These are phyloP conservation scores for Amiota communis DNA, from an alignment of 2,888 invertebrate genomes.

Conservation along the genomic window DNA sequence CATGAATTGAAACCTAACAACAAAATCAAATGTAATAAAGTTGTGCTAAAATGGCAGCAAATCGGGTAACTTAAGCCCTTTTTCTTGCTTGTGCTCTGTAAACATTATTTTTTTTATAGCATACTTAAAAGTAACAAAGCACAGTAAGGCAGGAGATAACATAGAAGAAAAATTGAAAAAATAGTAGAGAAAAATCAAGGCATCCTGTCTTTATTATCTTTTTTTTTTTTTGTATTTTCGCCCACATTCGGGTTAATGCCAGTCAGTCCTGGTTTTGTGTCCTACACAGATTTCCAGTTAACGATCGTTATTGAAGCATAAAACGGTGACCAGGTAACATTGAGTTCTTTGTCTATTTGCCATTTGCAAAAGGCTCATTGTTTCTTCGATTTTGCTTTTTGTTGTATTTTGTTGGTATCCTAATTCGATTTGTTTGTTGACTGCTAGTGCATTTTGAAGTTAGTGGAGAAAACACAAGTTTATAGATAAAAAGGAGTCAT, in stretches of 20 bases:
- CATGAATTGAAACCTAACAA: neutral
- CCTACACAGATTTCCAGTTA: neutral
- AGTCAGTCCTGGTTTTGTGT: no score
- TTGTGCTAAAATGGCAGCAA: constrained; percentile 49
- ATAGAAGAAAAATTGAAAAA: neutral
- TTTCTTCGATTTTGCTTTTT: no score
- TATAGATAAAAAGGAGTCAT: neutral
- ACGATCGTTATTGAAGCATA: neutral
- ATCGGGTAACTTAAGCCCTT: constrained; percentile 61
- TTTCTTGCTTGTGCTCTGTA: constrained; percentile 56
- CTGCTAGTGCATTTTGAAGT: no score
- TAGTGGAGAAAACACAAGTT: neutral
- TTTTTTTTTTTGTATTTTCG: no score
- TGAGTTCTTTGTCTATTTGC: neutral
- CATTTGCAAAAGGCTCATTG: no score
- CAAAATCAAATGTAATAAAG: constrained; percentile 5
- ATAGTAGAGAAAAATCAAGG: no score
- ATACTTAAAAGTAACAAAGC: constrained; percentile 54
- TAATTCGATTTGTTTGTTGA: no score
- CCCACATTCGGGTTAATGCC: no score
- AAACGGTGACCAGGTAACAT: neutral
- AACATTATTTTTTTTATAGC: constrained; percentile 61
- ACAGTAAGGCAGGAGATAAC: neutral
- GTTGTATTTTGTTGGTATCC: no score
- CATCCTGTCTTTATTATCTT: no score